These are phyloP conservation scores for Oriolus oriolus DNA, from an alignment of 2,113 vertebrate species.

Conservation along the genomic window DNA sequence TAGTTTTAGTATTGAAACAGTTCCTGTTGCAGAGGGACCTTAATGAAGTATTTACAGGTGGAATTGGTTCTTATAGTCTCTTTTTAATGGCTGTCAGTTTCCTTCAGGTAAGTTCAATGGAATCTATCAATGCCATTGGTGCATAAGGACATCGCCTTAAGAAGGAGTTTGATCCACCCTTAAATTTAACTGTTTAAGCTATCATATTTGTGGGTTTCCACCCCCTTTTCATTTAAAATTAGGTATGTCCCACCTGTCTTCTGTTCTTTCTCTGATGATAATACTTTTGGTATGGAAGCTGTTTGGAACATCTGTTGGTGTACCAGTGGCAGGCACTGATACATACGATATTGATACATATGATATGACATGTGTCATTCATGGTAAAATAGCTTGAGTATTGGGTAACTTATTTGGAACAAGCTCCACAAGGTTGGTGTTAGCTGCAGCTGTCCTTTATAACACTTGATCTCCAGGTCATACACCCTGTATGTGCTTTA, in stretches of 20 bases:
- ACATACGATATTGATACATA: neutral
- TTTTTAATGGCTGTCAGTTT: constrained; percentile 99
- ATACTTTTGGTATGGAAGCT: neutral
- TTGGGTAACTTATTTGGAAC: neutral
- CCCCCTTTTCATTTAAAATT: neutral
- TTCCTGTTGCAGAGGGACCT: constrained; percentile 97
- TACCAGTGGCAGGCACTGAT: neutral
- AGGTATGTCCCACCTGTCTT: neutral
- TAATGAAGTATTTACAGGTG: constrained; percentile 97
- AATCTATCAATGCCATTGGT: neutral
- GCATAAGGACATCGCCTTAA: neutral
- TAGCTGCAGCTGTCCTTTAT: neutral
- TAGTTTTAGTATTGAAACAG: constrained; percentile 98
- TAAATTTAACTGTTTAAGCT: neutral
- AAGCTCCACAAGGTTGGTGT: neutral
- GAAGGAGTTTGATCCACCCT: neutral
- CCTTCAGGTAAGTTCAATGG: constrained; percentile 82
- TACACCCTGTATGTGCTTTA: neutral
- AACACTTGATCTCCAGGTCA: neutral
- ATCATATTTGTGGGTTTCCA: neutral
- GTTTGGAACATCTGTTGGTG: neutral
- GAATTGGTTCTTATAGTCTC: constrained; percentile 97
- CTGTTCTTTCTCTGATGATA: neutral
- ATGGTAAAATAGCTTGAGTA: neutral
- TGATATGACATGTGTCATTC: neutral